Evolutionary conservation across 2,113 vertebrate species (phyloP), one percentile per base, ranked within the genome.

Genomic region (Euleptes europaea): DNA sequence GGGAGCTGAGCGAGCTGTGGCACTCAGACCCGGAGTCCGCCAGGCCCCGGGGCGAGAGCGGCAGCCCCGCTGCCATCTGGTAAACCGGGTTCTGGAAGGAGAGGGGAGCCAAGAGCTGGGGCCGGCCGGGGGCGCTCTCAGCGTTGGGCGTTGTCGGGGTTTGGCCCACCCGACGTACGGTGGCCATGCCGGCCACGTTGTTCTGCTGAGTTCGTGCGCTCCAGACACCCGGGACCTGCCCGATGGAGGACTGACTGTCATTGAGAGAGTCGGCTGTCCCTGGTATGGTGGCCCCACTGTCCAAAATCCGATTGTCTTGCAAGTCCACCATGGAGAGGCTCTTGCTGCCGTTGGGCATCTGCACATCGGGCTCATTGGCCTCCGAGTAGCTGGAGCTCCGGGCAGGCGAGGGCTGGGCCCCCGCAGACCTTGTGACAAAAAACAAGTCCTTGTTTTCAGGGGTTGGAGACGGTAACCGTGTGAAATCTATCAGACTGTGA

Each of bases 381-480:
- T 99, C 99, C 1, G 99, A 99, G 94, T 99, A 99, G 94, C 98
- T 99, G 57, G 99, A 99, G 93, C 98, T 99, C 92, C 98, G 98
- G 84, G 98, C 98, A 26, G 98, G 98, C 1, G 99, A 99, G 40
- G 98, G 98, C 95, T 99, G 98, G 90, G 98, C 97, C 94, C 98
- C 98, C 88, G 97, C 97, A 95, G 97, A 98, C 95, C 98, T 97
- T 90, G 99, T 99, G 96, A 99, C 98, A 94, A 99, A 99, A 97
- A 99, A 99, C 85, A 99, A 96, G 96, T 99, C 99, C 97, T 99
- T 99, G 96, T 99, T 99, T 97, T 99, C 99, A 83, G 98, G 98
- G 94, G 99, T 99, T 89, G 99, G 99, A 92, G 99, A 99, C 83
- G 98, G 99, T 94, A 99, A 97, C 95, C 99, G 95, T 88, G 99